Conservation (phyloP, 1,140 invertebrate species). For the Bombus cullumanus region DNA sequence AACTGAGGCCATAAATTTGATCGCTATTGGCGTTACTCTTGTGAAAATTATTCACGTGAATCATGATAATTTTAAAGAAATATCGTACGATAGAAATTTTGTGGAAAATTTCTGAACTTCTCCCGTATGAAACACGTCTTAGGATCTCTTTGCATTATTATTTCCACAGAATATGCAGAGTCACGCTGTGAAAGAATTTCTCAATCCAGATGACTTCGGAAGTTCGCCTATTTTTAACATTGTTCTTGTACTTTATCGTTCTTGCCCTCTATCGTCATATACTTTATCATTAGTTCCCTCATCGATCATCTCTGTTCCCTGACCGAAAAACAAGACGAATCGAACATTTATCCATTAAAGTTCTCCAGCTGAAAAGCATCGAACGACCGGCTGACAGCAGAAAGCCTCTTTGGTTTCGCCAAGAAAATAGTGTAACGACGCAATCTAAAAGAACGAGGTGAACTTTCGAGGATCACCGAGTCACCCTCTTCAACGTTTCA, state of each 20-base stretch:
- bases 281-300: neutral
- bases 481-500: conserved; percentile 30
- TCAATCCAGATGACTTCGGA: neutral
- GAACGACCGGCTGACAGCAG: neutral
- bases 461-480: conserved; percentile 44
- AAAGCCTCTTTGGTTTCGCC: neutral
- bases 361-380: neutral
- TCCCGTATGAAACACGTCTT: neutral
- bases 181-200: neutral
- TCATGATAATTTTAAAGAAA: no score
- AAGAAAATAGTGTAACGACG: conserved; percentile 33
- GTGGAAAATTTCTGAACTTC: neutral
- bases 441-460: conserved; percentile 40
- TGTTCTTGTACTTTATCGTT: neutral
- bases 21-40: no score
- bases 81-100: no score
- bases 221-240: neutral
- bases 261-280: no score
- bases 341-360: neutral
- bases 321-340: neutral
- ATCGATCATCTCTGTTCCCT: neutral
- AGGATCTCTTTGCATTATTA: neutral
- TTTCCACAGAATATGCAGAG: neutral
- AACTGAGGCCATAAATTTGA: no score
- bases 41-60: no score